Evolutionary conservation across 2,113 vertebrate genomes (phyloP).

Genomic region (Empidonax alnorum): DNA sequence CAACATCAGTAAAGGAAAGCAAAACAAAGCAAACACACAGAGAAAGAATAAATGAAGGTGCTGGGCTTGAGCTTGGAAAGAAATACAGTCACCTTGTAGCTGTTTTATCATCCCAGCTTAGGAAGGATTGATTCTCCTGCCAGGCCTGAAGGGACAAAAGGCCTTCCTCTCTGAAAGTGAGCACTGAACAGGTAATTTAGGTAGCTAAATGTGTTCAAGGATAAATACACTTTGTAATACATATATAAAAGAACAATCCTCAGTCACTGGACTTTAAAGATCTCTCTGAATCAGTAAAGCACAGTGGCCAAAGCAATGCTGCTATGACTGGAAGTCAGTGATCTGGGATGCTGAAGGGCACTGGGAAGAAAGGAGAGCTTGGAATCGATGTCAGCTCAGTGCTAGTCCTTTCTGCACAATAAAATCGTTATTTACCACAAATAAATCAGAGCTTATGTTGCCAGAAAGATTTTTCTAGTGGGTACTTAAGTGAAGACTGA

Average conservation of each 20-base stretch:
- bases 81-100: neutral
- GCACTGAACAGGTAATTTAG: too few relatives aligned
- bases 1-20: neutral
- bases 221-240: too few relatives aligned
- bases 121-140: too few relatives aligned
- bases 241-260: too few relatives aligned
- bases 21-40: neutral
- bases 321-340: too few relatives aligned
- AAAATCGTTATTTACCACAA: neutral
- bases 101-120: too few relatives aligned
- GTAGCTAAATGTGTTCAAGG: too few relatives aligned
- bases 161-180: too few relatives aligned
- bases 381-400: fast-evolving
- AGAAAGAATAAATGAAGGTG: neutral
- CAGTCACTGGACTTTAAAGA: too few relatives aligned
- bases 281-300: too few relatives aligned
- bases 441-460: neutral
- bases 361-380: neutral
- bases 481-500: neutral
- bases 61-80: neutral
- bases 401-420: neutral
- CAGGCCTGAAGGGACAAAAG: too few relatives aligned
- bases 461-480: neutral
- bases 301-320: too few relatives aligned
- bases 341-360: neutral